A percentile compares a stretch with the other conserved stretches of the same genome.
phyloP scores from a whole-genome alignment of 2,888 invertebrate genomes.

The Tinea semifulvella region DNA sequence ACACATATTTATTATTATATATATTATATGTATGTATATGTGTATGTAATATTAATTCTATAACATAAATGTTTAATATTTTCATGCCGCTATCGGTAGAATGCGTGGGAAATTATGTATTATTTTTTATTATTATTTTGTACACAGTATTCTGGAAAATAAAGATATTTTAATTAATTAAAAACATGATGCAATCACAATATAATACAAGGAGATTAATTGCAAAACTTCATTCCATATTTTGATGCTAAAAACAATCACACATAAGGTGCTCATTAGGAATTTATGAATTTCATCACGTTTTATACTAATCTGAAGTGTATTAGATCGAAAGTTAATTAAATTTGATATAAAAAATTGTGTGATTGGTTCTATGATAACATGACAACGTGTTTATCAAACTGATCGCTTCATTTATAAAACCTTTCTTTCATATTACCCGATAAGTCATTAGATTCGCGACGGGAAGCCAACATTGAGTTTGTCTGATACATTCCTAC shows the following conservation, averaged over 20 bases:
- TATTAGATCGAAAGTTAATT: not conserved
- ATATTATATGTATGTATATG: too few species aligned
- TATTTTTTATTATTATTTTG: too few species aligned
- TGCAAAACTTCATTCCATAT: constrained; percentile 1
- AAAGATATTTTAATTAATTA: too few species aligned
- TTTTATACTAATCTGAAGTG: too few species aligned
- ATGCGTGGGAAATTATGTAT: too few species aligned
- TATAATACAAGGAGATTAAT: not conserved
- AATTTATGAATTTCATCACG: too few species aligned
- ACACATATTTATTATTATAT: too few species aligned
- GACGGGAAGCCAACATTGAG: constrained; percentile 43
- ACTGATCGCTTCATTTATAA: constrained; percentile 59
- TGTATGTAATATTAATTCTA: too few species aligned
- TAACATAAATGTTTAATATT: too few species aligned
- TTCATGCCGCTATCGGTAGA: too few species aligned
- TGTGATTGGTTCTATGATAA: not conserved
- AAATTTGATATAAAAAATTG: not conserved
- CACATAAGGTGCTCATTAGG: not conserved
- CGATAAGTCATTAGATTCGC: constrained; percentile 49
- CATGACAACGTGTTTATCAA: constrained; percentile 38
- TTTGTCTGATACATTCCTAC: constrained; percentile 46
- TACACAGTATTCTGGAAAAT: too few species aligned
- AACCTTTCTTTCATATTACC: constrained; percentile 36
- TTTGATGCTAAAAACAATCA: not conserved
- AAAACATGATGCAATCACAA: too few species aligned